Base-by-base conservation (phyloP, 2,888 invertebrate genomes). In the Drosophila neoperkinsi region DNA sequence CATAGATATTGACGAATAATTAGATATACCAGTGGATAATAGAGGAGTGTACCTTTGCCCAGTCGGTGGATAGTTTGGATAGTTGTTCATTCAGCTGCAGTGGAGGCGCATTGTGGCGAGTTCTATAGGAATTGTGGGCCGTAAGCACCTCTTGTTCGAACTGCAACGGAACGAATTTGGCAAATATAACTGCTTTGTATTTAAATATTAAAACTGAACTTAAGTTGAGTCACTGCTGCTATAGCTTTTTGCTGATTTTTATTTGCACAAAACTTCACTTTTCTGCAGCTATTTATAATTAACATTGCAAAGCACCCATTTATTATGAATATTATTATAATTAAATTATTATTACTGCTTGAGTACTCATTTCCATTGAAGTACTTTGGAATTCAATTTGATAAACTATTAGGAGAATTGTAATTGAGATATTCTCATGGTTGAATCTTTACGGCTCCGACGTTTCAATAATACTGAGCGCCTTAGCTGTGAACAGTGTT, bases 111-210 rank as follows among this genome's bases (percentile, higher is more conserved):
- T 95, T 95, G 85, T 97, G 97, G 25, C 94, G 94, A 60, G 92
- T 94, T 83, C 97, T 94, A 87, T 95, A 96, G 66, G 95, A 94
- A 90, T 97, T 97, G 91, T 97, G 97, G 13, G 96, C 95, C 53
- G 94, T 93, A n/a, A 97, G 93, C 88, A 96, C 97, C 66, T 96
- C 96, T 49, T 95, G 94, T 91, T 96, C 95, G 87, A 97, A 97
- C 90, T 90, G 55, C 1, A 70, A 61, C 6, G 25, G 21, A 21
- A 41, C 9, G 10, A 16, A 7, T 33, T 49, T 49, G 28, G 0
- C n/a, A n/a, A 30, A 43, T 7, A 13, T 28, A 36, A 21, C 21
- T 25, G 4, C 16, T 36, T 55, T 34, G 10, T 18, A 25, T 21
- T 6, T 11, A 28, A 18, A 31, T 21, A 18, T 41, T 1, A 16